A percentile compares a stretch with the other conserved stretches of the same genome.
Evolutionary conservation across 2,113 vertebrate genomes (phyloP).

Genomic region (Columbina picui): DNA sequence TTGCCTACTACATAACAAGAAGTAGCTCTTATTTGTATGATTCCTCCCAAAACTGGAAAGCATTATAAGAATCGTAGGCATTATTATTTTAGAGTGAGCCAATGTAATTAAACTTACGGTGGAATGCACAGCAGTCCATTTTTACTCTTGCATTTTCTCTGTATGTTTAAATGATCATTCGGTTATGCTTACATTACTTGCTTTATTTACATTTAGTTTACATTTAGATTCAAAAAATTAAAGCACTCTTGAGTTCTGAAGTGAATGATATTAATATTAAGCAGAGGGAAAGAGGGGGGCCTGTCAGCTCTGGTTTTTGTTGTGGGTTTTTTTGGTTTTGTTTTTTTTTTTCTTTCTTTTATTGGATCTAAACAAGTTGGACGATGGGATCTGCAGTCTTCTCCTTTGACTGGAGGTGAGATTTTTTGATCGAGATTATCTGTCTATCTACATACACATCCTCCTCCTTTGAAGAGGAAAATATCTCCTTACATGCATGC

Average conservation of each 20-base stretch:
- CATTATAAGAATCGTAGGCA: not conserved
- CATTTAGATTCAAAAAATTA: conserved; percentile 57
- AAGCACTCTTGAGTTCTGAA: conserved; percentile 16
- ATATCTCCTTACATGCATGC: not conserved
- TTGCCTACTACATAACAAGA: conserved; percentile 42
- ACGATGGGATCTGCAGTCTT: not conserved
- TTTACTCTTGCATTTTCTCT: conserved; percentile 46
- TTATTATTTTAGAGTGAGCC: conserved; percentile 49
- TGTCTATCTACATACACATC: not conserved
- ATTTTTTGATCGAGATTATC: not conserved
- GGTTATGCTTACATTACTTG: conserved; percentile 23
- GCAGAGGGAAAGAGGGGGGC: not conserved
- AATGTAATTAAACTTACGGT: conserved; percentile 53
- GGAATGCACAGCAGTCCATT: conserved; percentile 50
- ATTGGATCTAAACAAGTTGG: not conserved
- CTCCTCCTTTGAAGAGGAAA: not conserved
- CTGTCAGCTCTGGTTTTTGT: not conserved
- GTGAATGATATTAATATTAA: conserved; percentile 6
- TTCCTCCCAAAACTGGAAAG: not conserved
- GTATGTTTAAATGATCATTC: conserved; percentile 45
- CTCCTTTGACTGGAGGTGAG: not conserved
- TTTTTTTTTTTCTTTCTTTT: too few relatives aligned
- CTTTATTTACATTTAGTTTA: conserved; percentile 67
- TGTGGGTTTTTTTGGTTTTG: too few relatives aligned
- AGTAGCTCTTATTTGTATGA: not conserved